Evolutionary conservation across 2,113 vertebrate genomes (phyloP).

Genomic region (Tringa solitaria): DNA sequence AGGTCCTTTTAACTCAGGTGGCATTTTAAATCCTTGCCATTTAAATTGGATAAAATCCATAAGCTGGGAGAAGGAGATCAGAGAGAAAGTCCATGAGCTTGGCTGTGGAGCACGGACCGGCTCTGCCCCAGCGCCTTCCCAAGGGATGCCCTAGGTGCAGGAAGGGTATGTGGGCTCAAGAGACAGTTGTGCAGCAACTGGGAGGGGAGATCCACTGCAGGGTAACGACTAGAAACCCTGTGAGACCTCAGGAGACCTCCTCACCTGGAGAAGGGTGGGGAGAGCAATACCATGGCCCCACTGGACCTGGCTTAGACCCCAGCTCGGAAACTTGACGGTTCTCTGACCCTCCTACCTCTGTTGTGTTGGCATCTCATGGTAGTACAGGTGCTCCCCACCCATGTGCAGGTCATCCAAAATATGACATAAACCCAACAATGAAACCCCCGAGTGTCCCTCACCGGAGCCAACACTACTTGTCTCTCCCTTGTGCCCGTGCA

Average conservation of each 20-base stretch:
- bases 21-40: slow-evolving; percentile 74
- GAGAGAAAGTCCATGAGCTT: background rate
- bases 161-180: background rate
- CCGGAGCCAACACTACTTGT: rapidly evolving
- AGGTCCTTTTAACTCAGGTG: slow-evolving; percentile 73
- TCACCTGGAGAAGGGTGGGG: background rate
- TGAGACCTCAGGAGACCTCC: background rate
- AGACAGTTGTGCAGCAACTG: rapidly evolving
- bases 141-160: background rate
- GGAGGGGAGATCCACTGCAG: background rate
- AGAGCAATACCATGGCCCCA: rapidly evolving
- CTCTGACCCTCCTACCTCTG: no score
- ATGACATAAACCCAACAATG: rapidly evolving
- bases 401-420: rapidly evolving
- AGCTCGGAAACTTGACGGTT: background rate
- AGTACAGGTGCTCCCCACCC: no score
- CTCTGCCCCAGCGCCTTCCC: background rate
- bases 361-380: rapidly evolving
- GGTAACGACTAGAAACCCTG: background rate
- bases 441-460: background rate
- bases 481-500: background rate
- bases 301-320: background rate
- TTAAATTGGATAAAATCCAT: slow-evolving; percentile 75
- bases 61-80: slow-evolving; percentile 27
- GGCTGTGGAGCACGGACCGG: rapidly evolving